phyloP scores from a whole-genome alignment of 2,888 invertebrate genomes.

The Pherbina coryleti region DNA sequence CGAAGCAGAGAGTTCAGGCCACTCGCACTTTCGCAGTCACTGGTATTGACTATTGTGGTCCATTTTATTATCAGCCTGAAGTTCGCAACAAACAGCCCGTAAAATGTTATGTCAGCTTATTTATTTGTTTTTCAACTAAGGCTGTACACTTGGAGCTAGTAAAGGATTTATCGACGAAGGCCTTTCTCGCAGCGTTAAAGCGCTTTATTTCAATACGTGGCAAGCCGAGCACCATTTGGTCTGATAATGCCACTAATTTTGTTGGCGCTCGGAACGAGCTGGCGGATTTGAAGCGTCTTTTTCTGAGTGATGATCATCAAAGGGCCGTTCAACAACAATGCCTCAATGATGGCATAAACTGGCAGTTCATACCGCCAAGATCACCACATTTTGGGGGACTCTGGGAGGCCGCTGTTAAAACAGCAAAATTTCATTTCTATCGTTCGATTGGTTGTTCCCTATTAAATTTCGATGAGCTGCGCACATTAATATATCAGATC shows the following conservation, averaged over 20 bases:
- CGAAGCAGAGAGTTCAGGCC: background rate
- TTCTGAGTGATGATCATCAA: background rate
- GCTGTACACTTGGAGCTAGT: slow-evolving; percentile 37
- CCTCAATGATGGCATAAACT: slow-evolving; percentile 35
- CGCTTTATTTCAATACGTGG: slow-evolving; percentile 39
- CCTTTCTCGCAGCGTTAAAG: slow-evolving; percentile 27
- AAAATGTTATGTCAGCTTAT: slow-evolving; percentile 34
- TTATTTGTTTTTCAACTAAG: slow-evolving; percentile 38
- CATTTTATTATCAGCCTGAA: slow-evolving; percentile 33
- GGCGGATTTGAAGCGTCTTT: background rate
- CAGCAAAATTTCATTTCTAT: slow-evolving; percentile 34
- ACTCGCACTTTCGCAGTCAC: slow-evolving; percentile 33
- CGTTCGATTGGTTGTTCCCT: slow-evolving; percentile 22
- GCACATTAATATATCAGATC: slow-evolving; percentile 43
- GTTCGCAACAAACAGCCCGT: slow-evolving; percentile 32
- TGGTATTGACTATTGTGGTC: slow-evolving; percentile 35
- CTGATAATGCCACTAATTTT: slow-evolving; percentile 43
- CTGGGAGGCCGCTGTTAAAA: slow-evolving; percentile 37
- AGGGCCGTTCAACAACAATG: slow-evolving; percentile 33
- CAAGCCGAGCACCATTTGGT: slow-evolving; percentile 44
- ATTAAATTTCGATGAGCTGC: slow-evolving; percentile 44
- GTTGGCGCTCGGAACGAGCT: slow-evolving; percentile 40
- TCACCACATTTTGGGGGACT: slow-evolving; percentile 39
- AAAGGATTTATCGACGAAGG: slow-evolving; percentile 35
- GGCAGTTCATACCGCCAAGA: slow-evolving; percentile 40